Base-by-base conservation (phyloP, 2,888 invertebrate genomes). In the Ctena decussata region DNA sequence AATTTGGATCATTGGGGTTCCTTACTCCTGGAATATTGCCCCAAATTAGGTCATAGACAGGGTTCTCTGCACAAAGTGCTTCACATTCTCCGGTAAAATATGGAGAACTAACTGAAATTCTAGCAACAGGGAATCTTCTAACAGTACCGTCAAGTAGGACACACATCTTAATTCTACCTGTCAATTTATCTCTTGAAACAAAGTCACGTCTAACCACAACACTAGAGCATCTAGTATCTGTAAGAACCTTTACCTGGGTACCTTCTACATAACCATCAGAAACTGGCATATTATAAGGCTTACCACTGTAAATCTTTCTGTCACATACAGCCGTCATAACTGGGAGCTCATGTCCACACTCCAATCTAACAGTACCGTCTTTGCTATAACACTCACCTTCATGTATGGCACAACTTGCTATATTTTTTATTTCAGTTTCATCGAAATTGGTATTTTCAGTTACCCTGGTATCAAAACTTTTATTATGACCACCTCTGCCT, bases 161-260 rank as follows among this genome's bases (percentile, higher is more conserved):
- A 46, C 46, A 46, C 3, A 21, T 15, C 21, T 18, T 8, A 46
- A 21, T 21, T n/a, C 21, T 5, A 46, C 46, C 46, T 8, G 46
- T 46, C 8, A 46, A 15, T 21, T 46, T 15, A 46, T 46, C 21
- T 21, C 18, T 15, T 21, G 12, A 15, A 12, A 46, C 46, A 21
- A 46, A 46, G 18, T n/a, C 21, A 2, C 46, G 6, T 21, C 21
- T 46, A 8, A 5, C 46, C 21, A 46, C 46, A 3, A n/a, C 46
- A 3, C 18, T 46, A 46, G 18, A 21, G 24, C 75, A 74, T 0
- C 74, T 44, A 24, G 44, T 80, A 65, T 75, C 80, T 32, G 69
- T n/a, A 27, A 80, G 41, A 0, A 74, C 75, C 15, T 24, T 60
- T n/a, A 74, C 72, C 27, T 11, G 12, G 11, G n/a, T 6, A 12